These are phyloP conservation scores for Puffinus mauretanicus DNA, from an alignment of 2,113 vertebrate genomes.

Conservation along the genomic window DNA sequence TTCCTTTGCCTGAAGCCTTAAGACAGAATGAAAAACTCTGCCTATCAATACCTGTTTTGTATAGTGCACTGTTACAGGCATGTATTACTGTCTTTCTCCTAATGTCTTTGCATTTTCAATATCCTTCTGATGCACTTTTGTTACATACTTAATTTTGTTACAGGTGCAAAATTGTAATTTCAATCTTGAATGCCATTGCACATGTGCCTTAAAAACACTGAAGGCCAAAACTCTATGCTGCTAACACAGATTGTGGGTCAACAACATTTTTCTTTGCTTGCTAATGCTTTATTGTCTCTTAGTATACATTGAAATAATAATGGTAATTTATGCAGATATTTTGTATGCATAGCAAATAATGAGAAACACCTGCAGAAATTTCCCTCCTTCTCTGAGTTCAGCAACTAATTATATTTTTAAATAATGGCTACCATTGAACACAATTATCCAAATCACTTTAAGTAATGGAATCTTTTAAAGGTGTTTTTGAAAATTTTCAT, in stretches of 20 bases:
- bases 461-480: slow-evolving; percentile 94
- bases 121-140: slow-evolving; percentile 68
- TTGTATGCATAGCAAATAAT: slow-evolving; percentile 86
- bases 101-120: slow-evolving; percentile 48
- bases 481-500: slow-evolving; percentile 83
- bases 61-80: background rate
- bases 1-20: background rate
- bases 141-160: slow-evolving; percentile 67
- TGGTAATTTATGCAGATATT: slow-evolving; percentile 89
- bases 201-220: slow-evolving; percentile 68
- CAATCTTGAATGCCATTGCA: slow-evolving; percentile 74
- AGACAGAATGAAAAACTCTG: background rate
- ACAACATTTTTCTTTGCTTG: slow-evolving; percentile 79
- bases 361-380: slow-evolving; percentile 91
- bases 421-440: slow-evolving; percentile 93
- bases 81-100: background rate
- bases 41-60: background rate
- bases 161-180: slow-evolving; percentile 88
- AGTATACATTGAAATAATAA: slow-evolving; percentile 85
- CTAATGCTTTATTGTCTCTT: slow-evolving; percentile 87
- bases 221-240: slow-evolving; percentile 81
- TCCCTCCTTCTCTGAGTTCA: slow-evolving; percentile 90
- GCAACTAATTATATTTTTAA: slow-evolving; percentile 97
- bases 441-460: slow-evolving; percentile 93
- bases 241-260: slow-evolving; percentile 87